Percentiles rank a stretch among this genome's conserved stretches.
Conservation (phyloP, 2,113 vertebrate species). For the Gasterosteus nipponicus region DNA sequence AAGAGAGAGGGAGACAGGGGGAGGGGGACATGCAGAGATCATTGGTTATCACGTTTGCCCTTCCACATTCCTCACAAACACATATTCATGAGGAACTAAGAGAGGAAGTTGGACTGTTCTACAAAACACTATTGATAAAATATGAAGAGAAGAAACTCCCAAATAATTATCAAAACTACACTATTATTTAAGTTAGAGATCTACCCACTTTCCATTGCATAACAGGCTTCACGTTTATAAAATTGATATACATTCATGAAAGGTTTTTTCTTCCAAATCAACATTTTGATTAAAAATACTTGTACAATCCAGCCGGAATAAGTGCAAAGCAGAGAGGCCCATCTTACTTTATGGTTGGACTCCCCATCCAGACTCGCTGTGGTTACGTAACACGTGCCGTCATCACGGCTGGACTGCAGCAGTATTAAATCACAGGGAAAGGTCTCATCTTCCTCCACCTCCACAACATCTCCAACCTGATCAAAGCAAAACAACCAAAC, state of each 20-base stretch:
- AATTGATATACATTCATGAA: neutral
- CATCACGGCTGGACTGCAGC: constrained; percentile 86
- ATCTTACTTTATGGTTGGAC: constrained; percentile 94
- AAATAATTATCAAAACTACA: neutral
- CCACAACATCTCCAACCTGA: constrained; percentile 95
- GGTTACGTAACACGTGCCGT: constrained; percentile 92
- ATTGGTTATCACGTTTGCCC: constrained; percentile 19
- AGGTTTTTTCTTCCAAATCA: neutral
- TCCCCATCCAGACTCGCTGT: constrained; percentile 98
- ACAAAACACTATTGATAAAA: neutral
- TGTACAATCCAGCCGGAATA: neutral
- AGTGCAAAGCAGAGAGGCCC: neutral
- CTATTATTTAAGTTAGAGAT: neutral
- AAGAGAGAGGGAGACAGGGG: constrained; percentile 20
- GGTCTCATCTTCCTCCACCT: constrained; percentile 92
- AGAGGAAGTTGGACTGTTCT: neutral
- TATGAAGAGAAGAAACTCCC: neutral
- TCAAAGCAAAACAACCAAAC: constrained; percentile 18
- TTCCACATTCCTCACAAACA: neutral
- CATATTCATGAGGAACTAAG: neutral
- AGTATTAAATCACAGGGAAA: constrained; percentile 98
- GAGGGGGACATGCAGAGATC: constrained; percentile 23
- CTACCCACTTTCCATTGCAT: neutral
- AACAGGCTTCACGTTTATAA: neutral
- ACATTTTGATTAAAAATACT: neutral